Evolutionary conservation across 2,797 vertebrate species (phyloP), one percentile per base, ranked within the genome.

Genomic region (Enteromius trimaculatus): DNA sequence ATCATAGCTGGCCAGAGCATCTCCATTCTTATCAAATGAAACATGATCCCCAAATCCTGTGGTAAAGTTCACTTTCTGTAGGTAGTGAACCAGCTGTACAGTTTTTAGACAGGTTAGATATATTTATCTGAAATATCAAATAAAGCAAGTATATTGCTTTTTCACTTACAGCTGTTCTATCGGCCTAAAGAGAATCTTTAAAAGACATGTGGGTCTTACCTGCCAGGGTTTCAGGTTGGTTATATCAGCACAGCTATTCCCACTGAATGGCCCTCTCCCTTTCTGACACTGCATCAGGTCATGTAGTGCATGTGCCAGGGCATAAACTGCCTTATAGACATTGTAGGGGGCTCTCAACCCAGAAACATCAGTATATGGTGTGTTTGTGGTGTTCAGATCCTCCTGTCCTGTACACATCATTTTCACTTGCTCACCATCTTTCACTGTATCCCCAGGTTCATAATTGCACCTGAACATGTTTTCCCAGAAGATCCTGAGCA

Each of bases 401-500:
- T 58, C 53, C 9, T 58, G 9, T 58, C 53, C 53, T 23, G 53
- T 58, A 58, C 53, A 58, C 3, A 58, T 0, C n/a, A 23, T 58
- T 58, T 58, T 23, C 9, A 58, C 21, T 58, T 58, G 21, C 21
- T 58, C 21, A 23, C 53, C 53, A 58, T 58, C 53, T 58, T n/a
- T 23, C 21, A n/a, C 9, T 23, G 1, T 58, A 58, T 0, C 9
- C 53, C 3, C 53, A 58, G 9, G 11, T 58, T 11, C 53, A 58
- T 10, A 58, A 23, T 21, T 58, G 10, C 53, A 58, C n/a, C n/a
- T 3, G 9, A 23, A 58, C 80, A 85, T 83, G 44, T 87, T 47
- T 29, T 89, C 77, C 85, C 80, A 89, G 65, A 88, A 80, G 11
- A 62, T 79, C n/a, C 4, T 69, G 6, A 88, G 65, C 75, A 87